Base-by-base conservation (phyloP, 2,113 vertebrate species). In the Tursiops truncatus region DNA sequence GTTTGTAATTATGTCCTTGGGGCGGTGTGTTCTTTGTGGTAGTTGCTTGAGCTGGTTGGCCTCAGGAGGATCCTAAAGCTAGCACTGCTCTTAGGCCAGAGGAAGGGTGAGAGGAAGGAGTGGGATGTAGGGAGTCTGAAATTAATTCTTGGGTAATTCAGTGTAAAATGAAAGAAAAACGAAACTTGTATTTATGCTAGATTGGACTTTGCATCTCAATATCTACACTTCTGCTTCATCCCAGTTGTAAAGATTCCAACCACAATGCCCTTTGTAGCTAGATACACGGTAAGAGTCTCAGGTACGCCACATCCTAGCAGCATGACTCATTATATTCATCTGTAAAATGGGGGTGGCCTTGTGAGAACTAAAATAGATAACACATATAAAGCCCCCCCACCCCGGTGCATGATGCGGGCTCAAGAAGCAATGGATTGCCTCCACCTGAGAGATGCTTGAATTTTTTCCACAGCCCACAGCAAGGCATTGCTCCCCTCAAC, bases 1-100 rank as follows among this genome's bases (percentile, higher is more conserved):
- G 21, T 56, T 97, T 96, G 67, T 67, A 93, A 87, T 70, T 71
- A 88, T 65, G 15, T 31, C 44, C 20, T 62, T 28, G 41, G 20
- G 33, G 53, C 73, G 28, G 3, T n/a, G 11, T 76, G 36, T 33
- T 77, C 53, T 36, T 79, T 93, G 58, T 70, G 12, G 26, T 0
- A 21, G 31, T n/a, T 33, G 13, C 44, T 41, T 68, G 21, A 20
- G 33, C 23, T 79, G 14, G 4, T 25, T 13, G 6, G 4, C 31
- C 92, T 14, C 38, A 79, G 4, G 33, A 65, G 50, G n/a, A 62
- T 11, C 36, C 14, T 77, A 68, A 95, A 84, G 9, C 9, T 1
- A 58, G 47, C 25, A 7, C 38, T 53, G 11, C 73, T 58, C 10
- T 89, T 73, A 36, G 67, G 12, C 2, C 50, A 74, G 20, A 68